These are phyloP conservation scores for Drosophila willistoni DNA, from an alignment of 1,140 invertebrate species.

Conservation along the genomic window DNA sequence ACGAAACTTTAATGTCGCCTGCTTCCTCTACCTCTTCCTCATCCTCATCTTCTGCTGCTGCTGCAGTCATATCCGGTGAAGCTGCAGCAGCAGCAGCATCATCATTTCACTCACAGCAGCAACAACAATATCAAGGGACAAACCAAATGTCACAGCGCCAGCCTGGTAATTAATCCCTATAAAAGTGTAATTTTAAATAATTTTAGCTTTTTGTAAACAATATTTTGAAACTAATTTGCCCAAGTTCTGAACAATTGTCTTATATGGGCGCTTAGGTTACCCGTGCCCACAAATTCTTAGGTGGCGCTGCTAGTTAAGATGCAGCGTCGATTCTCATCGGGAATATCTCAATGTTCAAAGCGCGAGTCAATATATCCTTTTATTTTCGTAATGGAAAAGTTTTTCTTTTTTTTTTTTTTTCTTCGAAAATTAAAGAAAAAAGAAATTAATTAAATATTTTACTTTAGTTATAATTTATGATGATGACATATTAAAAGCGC, in stretches of 20 bases:
- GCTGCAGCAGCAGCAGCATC: neutral
- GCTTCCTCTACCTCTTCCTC: neutral
- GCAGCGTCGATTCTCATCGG: neutral
- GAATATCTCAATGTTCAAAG: neutral
- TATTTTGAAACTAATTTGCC: neutral
- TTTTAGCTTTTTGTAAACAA: neutral
- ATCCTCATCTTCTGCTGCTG: constrained; percentile 2
- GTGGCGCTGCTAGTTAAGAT: constrained; percentile 32
- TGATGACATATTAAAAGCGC: no score
- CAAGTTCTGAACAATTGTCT: neutral
- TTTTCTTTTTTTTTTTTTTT: neutral
- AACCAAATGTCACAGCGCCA: constrained; percentile 25
- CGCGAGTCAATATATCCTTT: neutral
- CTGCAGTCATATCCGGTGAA: constrained; percentile 5
- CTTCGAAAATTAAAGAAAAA: no score
- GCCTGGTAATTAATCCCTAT: constrained; percentile 48
- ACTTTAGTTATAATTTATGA: no score
- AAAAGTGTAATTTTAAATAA: neutral
- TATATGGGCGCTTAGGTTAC: constrained; percentile 13
- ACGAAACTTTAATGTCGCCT: neutral
- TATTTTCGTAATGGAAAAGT: neutral
- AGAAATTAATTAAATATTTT: no score
- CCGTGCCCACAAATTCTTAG: neutral
- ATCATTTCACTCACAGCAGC: constrained; percentile 7
- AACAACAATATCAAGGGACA: constrained; percentile 8